A percentile compares a stretch with the other conserved stretches of the same genome.
These are phyloP conservation scores for Drosophila cyrtoloma DNA, from an alignment of 2,888 invertebrate species.

Conservation along the genomic window DNA sequence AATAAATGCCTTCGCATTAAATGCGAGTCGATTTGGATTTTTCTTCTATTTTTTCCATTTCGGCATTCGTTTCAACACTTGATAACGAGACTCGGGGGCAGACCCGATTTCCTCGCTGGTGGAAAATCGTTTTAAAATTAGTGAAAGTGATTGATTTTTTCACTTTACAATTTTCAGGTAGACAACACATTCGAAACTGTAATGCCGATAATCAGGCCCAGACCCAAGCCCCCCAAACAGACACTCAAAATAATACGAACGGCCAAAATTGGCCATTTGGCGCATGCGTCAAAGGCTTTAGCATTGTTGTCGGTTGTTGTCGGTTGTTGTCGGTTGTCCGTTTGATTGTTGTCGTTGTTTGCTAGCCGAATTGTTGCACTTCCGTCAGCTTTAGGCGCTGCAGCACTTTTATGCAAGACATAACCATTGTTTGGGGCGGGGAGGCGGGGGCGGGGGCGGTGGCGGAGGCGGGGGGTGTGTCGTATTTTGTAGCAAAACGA, in stretches of 20 bases:
- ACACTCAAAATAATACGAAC: constrained; percentile 45
- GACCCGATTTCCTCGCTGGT: constrained; percentile 54
- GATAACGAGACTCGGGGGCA: constrained; percentile 59
- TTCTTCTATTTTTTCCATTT: not conserved
- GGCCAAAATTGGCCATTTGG: constrained; percentile 68
- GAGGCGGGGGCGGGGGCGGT: constrained; percentile 7
- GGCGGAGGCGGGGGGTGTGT: constrained; percentile 35
- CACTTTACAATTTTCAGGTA: constrained; percentile 72
- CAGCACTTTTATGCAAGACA: constrained; percentile 37
- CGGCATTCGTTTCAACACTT: constrained; percentile 72
- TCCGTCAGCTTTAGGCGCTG: constrained; percentile 57
- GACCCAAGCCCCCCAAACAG: constrained; percentile 33
- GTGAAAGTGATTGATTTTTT: constrained; percentile 79
- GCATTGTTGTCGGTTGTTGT: constrained; percentile 25
- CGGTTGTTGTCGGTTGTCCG: constrained; percentile 1
- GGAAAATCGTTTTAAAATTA: constrained; percentile 76
- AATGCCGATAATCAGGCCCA: constrained; percentile 78
- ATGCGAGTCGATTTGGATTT: constrained; percentile 7
- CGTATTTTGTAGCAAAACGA: constrained; percentile 31
- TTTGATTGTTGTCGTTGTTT: constrained; percentile 6
- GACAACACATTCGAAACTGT: constrained; percentile 55
- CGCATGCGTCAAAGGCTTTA: constrained; percentile 68
- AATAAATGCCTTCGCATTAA: constrained; percentile 63
- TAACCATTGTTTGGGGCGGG: constrained; percentile 20
- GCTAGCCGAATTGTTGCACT: constrained; percentile 40